These are phyloP conservation scores for Phocoena phocoena DNA, from an alignment of 2,113 vertebrate genomes.

Conservation along the genomic window DNA sequence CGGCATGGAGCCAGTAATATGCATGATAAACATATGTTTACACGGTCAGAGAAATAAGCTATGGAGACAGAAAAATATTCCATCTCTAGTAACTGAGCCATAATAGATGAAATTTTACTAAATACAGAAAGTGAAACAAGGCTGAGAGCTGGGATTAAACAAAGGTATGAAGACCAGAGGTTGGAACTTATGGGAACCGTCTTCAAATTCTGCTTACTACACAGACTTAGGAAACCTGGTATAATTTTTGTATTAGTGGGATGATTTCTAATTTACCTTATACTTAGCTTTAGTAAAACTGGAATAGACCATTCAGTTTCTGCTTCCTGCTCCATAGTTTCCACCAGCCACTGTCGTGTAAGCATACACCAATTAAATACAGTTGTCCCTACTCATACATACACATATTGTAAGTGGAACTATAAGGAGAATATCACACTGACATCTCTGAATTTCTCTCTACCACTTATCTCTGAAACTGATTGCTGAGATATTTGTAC, in stretches of 20 bases:
- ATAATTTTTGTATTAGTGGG: neutral
- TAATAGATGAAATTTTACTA: neutral
- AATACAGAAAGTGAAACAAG: neutral
- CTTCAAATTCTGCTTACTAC: neutral
- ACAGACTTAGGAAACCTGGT: neutral
- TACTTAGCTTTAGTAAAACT: neutral
- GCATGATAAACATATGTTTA: neutral
- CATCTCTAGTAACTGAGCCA: neutral
- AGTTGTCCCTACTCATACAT: neutral
- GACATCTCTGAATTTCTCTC: neutral
- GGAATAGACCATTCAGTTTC: neutral
- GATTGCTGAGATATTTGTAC: neutral
- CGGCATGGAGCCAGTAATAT: neutral
- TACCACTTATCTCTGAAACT: neutral
- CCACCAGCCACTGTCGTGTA: neutral
- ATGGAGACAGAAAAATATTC: neutral
- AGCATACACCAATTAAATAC: neutral
- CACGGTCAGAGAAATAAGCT: neutral
- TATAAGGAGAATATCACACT: neutral
- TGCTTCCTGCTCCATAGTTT: neutral
- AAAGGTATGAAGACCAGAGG: neutral
- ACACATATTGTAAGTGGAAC: neutral
- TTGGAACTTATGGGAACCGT: neutral
- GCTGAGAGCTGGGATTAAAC: neutral
- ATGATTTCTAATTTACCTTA: neutral